Evolutionary conservation across 2,113 vertebrate species (phyloP).

Genomic region (Puma concolor): DNA sequence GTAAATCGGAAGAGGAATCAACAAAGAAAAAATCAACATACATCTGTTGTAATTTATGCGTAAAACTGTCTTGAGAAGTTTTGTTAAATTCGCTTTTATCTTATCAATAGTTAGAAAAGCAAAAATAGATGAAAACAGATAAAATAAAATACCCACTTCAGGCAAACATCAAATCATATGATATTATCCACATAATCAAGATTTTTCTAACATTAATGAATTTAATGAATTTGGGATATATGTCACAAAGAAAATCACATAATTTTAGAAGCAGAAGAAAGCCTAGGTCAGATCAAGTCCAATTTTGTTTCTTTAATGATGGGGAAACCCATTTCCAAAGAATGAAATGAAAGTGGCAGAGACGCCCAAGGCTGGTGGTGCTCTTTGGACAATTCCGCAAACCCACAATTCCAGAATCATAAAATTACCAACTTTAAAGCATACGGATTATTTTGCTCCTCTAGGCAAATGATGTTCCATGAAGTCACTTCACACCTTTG

Average conservation of each 20-base stretch:
- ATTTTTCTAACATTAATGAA: neutral
- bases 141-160: neutral
- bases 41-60: neutral
- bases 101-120: neutral
- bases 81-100: neutral
- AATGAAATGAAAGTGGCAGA: neutral
- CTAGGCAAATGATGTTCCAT: neutral
- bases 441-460: neutral
- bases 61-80: neutral
- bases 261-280: neutral
- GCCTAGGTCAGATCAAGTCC: neutral
- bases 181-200: neutral
- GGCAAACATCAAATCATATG: neutral
- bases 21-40: neutral
- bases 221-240: neutral
- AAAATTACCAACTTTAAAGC: neutral
- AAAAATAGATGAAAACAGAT: neutral
- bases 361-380: neutral
- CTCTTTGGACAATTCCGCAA: neutral
- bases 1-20: neutral
- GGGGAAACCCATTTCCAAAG: neutral
- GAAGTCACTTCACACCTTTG: neutral
- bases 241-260: neutral
- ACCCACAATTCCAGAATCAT: neutral
- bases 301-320: neutral